A percentile compares a stretch with the other conserved stretches of the same genome.
These are phyloP conservation scores for Odontophorus gujanensis DNA, from an alignment of 2,113 vertebrate genomes.

Conservation along the genomic window DNA sequence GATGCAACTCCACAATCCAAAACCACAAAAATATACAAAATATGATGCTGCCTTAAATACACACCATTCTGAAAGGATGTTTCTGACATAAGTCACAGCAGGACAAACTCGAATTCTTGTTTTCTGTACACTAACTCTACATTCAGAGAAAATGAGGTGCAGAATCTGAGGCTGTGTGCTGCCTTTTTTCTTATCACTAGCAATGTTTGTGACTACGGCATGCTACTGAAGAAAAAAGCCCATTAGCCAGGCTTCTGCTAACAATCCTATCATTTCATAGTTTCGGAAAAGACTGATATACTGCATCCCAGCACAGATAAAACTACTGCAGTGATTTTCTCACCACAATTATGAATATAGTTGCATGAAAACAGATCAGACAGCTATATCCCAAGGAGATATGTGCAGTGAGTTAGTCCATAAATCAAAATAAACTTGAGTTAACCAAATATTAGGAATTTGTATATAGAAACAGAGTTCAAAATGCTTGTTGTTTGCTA, in stretches of 20 bases:
- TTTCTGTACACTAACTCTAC: neutral
- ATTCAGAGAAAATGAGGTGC: neutral
- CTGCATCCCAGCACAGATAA: neutral
- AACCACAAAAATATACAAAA: neutral
- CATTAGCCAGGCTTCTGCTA: neutral
- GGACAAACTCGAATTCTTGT: neutral
- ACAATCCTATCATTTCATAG: neutral
- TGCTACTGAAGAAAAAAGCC: neutral
- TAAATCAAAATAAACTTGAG: neutral
- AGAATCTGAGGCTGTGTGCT: neutral
- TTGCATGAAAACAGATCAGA: neutral
- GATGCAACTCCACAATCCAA: neutral
- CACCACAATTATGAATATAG: neutral
- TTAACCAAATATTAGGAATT: neutral
- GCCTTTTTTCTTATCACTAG: neutral
- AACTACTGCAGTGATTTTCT: conserved; percentile 3
- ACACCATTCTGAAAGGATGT: neutral
- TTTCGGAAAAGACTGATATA: neutral
- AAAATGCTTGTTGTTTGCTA: neutral
- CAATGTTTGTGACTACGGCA: neutral
- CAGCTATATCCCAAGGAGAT: neutral
- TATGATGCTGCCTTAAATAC: neutral
- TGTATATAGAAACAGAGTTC: neutral
- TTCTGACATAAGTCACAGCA: neutral
- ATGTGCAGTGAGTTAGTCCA: neutral